Conservation (phyloP, 2,113 vertebrate species). For the Spea bombifrons region DNA sequence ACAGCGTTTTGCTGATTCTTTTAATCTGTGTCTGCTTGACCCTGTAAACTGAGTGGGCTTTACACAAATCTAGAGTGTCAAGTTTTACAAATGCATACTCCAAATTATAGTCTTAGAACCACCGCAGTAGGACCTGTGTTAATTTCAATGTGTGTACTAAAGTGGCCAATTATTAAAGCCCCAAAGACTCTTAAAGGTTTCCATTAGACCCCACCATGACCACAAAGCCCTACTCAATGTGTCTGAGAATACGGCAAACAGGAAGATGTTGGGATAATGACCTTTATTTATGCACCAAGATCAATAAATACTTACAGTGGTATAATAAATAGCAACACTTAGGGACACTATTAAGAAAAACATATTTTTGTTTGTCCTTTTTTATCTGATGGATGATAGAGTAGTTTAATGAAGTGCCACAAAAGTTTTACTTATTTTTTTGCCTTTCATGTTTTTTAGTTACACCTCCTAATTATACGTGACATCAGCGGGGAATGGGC, state of each 20-base stretch:
- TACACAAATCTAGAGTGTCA: not conserved
- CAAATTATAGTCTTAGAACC: slow-evolving; percentile 53
- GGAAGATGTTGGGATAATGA: slow-evolving; percentile 32
- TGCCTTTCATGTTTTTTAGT: too few species aligned
- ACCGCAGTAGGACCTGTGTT: slow-evolving; percentile 53
- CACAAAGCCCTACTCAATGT: slow-evolving; percentile 47
- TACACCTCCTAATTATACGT: too few species aligned
- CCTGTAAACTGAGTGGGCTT: not conserved
- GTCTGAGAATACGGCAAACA: slow-evolving; percentile 49
- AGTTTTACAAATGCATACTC: not conserved
- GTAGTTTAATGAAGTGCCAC: slow-evolving; percentile 19
- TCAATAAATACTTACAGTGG: slow-evolving; percentile 36
- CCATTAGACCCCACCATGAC: slow-evolving; percentile 47
- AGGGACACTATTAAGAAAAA: not conserved
- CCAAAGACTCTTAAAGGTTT: slow-evolving; percentile 54
- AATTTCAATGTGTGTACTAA: slow-evolving; percentile 57
- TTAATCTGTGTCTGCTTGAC: not conserved
- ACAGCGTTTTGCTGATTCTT: not conserved
- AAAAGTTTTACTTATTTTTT: too few species aligned
- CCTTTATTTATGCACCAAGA: slow-evolving; percentile 53
- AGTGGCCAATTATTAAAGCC: slow-evolving; percentile 50
- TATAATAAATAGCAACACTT: slow-evolving; percentile 2
- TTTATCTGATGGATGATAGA: slow-evolving; percentile 42
- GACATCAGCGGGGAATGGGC: too few species aligned
- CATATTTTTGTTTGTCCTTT: slow-evolving; percentile 17